Evolutionary conservation across 2,113 vertebrate species (phyloP), one percentile per base, ranked within the genome.

Genomic region (Paedocypris sp.): DNA sequence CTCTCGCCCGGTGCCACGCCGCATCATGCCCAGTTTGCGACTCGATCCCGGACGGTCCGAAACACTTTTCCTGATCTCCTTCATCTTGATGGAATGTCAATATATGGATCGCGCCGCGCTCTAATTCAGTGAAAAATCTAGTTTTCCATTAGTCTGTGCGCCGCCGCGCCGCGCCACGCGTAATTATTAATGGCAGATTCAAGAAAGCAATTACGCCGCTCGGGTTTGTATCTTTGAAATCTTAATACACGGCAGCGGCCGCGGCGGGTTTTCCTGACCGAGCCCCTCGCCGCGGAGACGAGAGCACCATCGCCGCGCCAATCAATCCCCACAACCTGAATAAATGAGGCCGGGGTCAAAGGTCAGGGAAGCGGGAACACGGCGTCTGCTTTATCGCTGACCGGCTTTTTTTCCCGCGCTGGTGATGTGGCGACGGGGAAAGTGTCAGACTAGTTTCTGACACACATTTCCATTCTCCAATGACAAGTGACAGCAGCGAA

Each of bases 91-190:
- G 89, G 89, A 86, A 96, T 85, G 91, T 96, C 94, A 94, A 98
- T 97, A 97, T 93, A 95, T 93, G 73, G 94, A 98, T 96, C 86
- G 82, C 82, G 80, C 81, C 83, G 84, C 86, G 83, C 91, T 89
- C 91, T 92, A 92, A 93, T 96, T 96, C 90, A 93, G 90, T 91
- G 90, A 92, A 94, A 98, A 95, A 96, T 94, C 90, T 94, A 92
- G 91, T 96, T 97, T 98, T 94, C 92, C 89, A 96, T 97, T 92
- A 91, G 90, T 90, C 90, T 91, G 85, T 89, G 88, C 87, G 87
- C 85, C 84, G 12, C 86, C 82, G 86, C 73, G 85, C 87, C 85
- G 83, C 90, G 86, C 86, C 88, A 89, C 84, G 89, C 91, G 90
- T 96, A 94, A 98, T 95, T 91, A 94, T 94, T 91, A 92, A 89